Evolutionary conservation across 2,113 vertebrate genomes (phyloP), one percentile per base, ranked within the genome.

Genomic region (Stigmatopora argus): DNA sequence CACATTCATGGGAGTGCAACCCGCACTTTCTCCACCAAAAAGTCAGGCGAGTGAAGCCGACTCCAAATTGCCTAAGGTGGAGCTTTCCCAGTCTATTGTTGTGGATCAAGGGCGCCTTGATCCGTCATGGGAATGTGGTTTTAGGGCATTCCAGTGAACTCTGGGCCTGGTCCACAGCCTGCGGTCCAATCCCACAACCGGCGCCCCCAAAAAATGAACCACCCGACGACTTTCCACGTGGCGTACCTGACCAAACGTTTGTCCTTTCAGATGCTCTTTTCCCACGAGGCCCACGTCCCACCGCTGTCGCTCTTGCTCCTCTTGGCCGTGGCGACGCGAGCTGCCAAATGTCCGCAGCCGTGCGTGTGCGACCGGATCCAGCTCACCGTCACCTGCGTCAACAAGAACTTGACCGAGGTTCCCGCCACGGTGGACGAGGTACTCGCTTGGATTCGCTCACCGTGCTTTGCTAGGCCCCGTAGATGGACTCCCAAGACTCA

Each of bases 351-450:
- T 70, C 95, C 95, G 0, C 56, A 69, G 44, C 73, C 86, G 48
- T 98, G 95, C 0, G 0, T 94, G 45, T 98, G 96, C 0, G 93
- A 98, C 88, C 93, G 92, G 79, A 89, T 96, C 84, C 89, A 77
- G 26, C 73, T 91, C 55, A 91, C 90, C 0, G 91, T 96, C 9
- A 73, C 88, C 72, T 98, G 96, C 69, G 78, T 86, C 73, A 91
- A 90, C 10, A 92, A 92, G 84, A 96, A 93, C 85, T 81, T 98
- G 61, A 94, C 83, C 0, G 79, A 91, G 44, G 70, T 97, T 71
- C 95, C 95, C 1, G 9, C 77, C 1, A 45, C 81, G 51, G 79
- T 96, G 4, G 93, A 95, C 0, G 92, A 97, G 96, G 96, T 98
- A 70, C 3, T n/a, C 21, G 9, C 38, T 31, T 31, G 3, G 26